Percentiles rank a stretch among this genome's conserved stretches.
These are phyloP conservation scores for Apoda limacodes DNA, from an alignment of 2,888 invertebrate genomes.

Conservation along the genomic window DNA sequence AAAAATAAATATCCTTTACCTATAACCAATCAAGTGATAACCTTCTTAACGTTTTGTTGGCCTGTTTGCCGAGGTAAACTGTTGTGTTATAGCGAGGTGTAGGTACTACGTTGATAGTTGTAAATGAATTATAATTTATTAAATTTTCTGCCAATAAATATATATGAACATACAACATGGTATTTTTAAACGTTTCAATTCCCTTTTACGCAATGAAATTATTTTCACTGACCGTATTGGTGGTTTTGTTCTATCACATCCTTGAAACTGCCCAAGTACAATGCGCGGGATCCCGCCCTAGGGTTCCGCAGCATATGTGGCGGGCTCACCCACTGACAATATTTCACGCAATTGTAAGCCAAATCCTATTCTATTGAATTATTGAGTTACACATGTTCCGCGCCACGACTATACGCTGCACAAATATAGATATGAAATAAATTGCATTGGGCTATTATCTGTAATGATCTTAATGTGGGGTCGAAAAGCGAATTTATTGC, in stretches of 20 bases:
- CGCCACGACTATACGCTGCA: slow-evolving; percentile 32
- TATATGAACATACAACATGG: too few relatives aligned
- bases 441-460: slow-evolving; percentile 43
- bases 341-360: slow-evolving; percentile 54
- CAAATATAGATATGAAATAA: slow-evolving; percentile 60
- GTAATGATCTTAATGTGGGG: slow-evolving; percentile 50
- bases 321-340: slow-evolving; percentile 40
- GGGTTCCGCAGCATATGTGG: slow-evolving; percentile 40
- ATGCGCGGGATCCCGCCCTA: slow-evolving; percentile 17
- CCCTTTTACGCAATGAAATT: too few relatives aligned
- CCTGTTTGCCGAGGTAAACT: too few relatives aligned
- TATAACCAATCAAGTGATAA: too few relatives aligned
- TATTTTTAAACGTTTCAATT: too few relatives aligned
- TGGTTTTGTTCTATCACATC: slow-evolving; percentile 8
- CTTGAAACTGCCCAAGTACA: slow-evolving; percentile 13
- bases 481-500: too few relatives aligned
- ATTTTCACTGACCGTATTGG: slow-evolving; percentile 9
- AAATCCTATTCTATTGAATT: slow-evolving; percentile 50
- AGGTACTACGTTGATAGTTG: too few relatives aligned
- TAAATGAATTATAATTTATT: too few relatives aligned
- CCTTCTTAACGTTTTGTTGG: too few relatives aligned
- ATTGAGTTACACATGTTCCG: slow-evolving; percentile 52
- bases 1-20: too few relatives aligned
- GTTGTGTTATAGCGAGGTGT: too few relatives aligned
- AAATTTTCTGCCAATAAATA: too few relatives aligned